Base-by-base conservation (phyloP, 2,797 vertebrate species). In the Catamblyrhynchus diadema region DNA sequence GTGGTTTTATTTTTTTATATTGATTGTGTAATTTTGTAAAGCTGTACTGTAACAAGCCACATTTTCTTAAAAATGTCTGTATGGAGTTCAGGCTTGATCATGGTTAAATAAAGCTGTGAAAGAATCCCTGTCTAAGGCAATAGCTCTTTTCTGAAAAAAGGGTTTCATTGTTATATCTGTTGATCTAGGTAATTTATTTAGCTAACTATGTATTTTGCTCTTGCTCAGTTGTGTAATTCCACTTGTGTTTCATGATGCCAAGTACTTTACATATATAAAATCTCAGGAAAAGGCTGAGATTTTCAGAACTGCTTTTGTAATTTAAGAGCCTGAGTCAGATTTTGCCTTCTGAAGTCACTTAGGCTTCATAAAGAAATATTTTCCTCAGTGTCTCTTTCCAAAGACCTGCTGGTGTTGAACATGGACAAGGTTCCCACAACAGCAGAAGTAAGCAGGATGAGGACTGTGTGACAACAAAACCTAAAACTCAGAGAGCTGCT, bases 361-460 rank as follows among this genome's bases (percentile, higher is more conserved):
- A 32, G 33, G 13, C 47, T 84, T 87, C 42, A 21, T 54, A 62
- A 81, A 61, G 28, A 79, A 69, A 48, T 11, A 8, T 79, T 91
- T 79, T 44, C 45, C 24, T 74, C 28, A 51, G 17, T 14, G 22
- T n/a, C n/a, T 37, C 44, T 77, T 80, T 85, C 35, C 3, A 53
- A 90, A 44, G 10, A 39, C 33, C 28, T 57, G 28, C 32, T 41
- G 22, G 8, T 35, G 10, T 51, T 21, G 84, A 88, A 65, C 0
- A 0, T 61, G 22, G 54, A n/a, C 0, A 0, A 67, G 28, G 12
- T 81, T 37, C 25, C 51, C 0, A 0, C 54, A 42, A 35, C 22
- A 75, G 50, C 48, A 73, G 30, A 67, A 65, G 0, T 56, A 30
- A 83, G n/a, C 37, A 83, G 30, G 35, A 59, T 0, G 8, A n/a